These are phyloP conservation scores for Todus mexicanus DNA, from an alignment of 2,797 vertebrate species.

Conservation along the genomic window DNA sequence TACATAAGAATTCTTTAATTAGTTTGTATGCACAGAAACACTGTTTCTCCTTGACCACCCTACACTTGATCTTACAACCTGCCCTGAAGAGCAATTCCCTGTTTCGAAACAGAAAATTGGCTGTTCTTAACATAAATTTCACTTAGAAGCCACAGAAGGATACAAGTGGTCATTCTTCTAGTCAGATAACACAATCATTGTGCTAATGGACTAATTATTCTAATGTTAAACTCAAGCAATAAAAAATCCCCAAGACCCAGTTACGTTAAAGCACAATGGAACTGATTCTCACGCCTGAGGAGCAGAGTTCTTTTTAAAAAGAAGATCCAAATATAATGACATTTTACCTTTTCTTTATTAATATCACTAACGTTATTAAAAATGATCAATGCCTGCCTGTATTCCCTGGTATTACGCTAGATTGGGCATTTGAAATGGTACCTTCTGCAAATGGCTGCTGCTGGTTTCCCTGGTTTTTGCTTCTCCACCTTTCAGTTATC, in stretches of 20 bases:
- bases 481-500: background rate
- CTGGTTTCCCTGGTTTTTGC: background rate
- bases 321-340: background rate
- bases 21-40: constrained; percentile 24
- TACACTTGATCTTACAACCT: background rate
- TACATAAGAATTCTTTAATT: background rate
- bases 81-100: background rate
- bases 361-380: background rate
- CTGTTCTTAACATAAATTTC: background rate
- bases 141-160: constrained; percentile 18
- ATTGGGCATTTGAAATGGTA: background rate
- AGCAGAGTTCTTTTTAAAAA: background rate
- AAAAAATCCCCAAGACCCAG: background rate
- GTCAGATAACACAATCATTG: constrained; percentile 9
- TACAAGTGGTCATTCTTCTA: background rate
- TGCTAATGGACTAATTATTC: background rate
- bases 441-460: background rate
- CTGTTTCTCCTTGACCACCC: background rate
- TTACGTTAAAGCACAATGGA: background rate
- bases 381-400: background rate
- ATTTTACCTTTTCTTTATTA: background rate
- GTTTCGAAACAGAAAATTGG: background rate
- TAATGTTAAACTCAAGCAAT: background rate
- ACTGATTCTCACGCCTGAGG: background rate
- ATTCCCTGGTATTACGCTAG: rapidly evolving